Evolutionary conservation across 2,888 invertebrate genomes (phyloP).

Genomic region (Helleia helle): DNA sequence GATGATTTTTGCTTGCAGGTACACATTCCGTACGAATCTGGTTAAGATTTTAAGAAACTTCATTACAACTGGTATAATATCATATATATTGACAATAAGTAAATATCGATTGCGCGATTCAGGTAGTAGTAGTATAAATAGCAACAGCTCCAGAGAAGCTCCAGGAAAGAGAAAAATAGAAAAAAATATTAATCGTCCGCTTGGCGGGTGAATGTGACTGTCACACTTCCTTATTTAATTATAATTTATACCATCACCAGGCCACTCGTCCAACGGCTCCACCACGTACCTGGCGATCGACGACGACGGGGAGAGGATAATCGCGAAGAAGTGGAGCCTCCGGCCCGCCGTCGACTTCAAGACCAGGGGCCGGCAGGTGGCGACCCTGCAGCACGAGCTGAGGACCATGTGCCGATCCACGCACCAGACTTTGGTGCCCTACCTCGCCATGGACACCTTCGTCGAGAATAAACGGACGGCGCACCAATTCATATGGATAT

Average conservation of each 20-base stretch:
- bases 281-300: slow-evolving; percentile 86
- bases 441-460: slow-evolving; percentile 80
- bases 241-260: slow-evolving; percentile 52
- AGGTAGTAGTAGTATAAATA: too few species aligned
- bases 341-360: slow-evolving; percentile 48
- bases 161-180: too few species aligned
- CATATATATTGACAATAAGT: too few species aligned
- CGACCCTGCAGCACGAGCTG: slow-evolving; percentile 85
- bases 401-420: slow-evolving; percentile 79
- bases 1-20: too few species aligned
- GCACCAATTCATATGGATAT: slow-evolving; percentile 76
- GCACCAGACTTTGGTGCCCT: slow-evolving; percentile 83
- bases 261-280: slow-evolving; percentile 83
- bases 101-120: too few species aligned
- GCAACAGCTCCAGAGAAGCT: too few species aligned
- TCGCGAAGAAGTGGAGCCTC: slow-evolving; percentile 85
- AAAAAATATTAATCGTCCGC: too few species aligned
- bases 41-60: too few species aligned
- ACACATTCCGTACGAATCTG: too few species aligned
- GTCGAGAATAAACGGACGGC: slow-evolving; percentile 64
- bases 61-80: too few species aligned
- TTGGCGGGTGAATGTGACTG: too few species aligned
- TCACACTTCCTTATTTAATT: too few species aligned
- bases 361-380: slow-evolving; percentile 72
- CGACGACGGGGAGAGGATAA: slow-evolving; percentile 79